These are phyloP conservation scores for Clistopyga incitator DNA, from an alignment of 2,888 invertebrate genomes.

Conservation along the genomic window DNA sequence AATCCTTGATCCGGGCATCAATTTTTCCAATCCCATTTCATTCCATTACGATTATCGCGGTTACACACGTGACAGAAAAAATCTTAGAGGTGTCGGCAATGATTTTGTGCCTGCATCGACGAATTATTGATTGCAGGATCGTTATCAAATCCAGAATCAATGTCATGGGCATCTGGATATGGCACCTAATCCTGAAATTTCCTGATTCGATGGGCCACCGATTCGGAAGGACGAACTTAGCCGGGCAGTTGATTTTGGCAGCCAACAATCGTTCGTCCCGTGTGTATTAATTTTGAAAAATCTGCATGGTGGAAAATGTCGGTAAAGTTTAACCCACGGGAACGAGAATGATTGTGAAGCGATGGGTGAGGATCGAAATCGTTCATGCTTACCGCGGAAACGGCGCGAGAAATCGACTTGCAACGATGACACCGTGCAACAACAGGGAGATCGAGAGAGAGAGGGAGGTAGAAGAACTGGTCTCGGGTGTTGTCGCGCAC, in stretches of 20 bases:
- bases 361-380: slow-evolving; percentile 39
- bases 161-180: too few relatives aligned
- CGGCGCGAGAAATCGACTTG: slow-evolving; percentile 51
- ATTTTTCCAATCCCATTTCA: too few relatives aligned
- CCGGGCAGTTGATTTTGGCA: neutral
- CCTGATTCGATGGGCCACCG: too few relatives aligned
- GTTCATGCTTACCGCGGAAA: slow-evolving; percentile 48
- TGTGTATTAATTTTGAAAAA: neutral
- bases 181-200: too few relatives aligned
- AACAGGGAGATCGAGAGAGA: neutral
- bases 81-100: too few relatives aligned
- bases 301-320: too few relatives aligned
- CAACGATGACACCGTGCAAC: neutral
- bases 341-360: slow-evolving; percentile 26
- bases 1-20: too few relatives aligned
- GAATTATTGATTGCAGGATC: too few relatives aligned
- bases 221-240: neutral
- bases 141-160: too few relatives aligned
- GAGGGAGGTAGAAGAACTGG: slow-evolving; percentile 30
- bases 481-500: slow-evolving; percentile 49
- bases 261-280: neutral
- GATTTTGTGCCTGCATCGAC: too few relatives aligned
- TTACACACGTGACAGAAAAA: too few relatives aligned
- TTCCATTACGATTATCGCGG: too few relatives aligned
- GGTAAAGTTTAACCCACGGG: neutral